phyloP scores from a whole-genome alignment of 2,888 invertebrate genomes.

The Synanthedon tipuliformis region DNA sequence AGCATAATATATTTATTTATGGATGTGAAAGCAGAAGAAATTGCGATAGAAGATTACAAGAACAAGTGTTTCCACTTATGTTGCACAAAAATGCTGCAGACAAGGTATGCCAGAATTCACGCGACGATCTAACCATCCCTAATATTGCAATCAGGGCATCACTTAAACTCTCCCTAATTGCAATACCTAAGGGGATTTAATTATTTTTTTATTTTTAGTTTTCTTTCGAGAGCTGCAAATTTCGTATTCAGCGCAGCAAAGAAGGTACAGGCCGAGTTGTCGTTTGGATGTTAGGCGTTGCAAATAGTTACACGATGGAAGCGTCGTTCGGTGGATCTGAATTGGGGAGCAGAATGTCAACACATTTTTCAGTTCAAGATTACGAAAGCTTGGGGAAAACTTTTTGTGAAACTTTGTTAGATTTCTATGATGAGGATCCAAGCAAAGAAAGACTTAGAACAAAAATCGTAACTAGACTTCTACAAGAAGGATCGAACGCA shows the following conservation, averaged over 20 bases:
- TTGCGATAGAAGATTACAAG: conserved; percentile 82
- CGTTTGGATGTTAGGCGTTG: conserved; percentile 94
- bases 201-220: conserved; percentile 72
- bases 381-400: conserved; percentile 81
- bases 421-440: conserved; percentile 90
- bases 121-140: too few relatives aligned
- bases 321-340: conserved; percentile 94
- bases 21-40: conserved; percentile 91
- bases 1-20: conserved; percentile 96
- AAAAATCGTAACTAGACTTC: conserved; percentile 83
- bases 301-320: conserved; percentile 95
- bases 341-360: conserved; percentile 82
- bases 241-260: conserved; percentile 91
- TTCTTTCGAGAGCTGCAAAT: conserved; percentile 94
- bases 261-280: conserved; percentile 96
- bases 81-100: conserved; percentile 91
- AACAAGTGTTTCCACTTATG: conserved; percentile 95
- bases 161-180: too few relatives aligned
- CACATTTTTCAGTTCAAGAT: conserved; percentile 83
- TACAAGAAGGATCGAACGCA: conserved; percentile 87
- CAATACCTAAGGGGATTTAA: neutral
- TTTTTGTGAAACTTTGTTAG: conserved; percentile 92
- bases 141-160: neutral
- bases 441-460: conserved; percentile 82
- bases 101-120: conserved; percentile 75